Conservation (phyloP, 2,797 vertebrate genomes). For the Octomys mimax region DNA sequence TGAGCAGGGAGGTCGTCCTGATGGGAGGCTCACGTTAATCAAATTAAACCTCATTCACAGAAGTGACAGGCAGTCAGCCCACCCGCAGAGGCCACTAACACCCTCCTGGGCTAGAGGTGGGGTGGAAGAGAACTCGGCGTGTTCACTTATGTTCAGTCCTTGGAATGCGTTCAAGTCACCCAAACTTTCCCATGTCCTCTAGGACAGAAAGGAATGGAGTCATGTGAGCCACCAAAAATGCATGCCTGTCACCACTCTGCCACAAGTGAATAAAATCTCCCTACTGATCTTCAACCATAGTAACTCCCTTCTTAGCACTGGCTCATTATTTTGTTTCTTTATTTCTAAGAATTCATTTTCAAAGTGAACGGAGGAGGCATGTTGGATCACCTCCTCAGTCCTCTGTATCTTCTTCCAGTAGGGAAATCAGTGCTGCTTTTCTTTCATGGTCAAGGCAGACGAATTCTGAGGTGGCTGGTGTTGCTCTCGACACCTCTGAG, state of each 20-base stretch:
- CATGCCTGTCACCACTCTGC: background rate
- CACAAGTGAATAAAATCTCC: background rate
- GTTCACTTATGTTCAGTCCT: background rate
- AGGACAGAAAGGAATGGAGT: background rate
- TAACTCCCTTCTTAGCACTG: background rate
- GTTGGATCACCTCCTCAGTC: background rate
- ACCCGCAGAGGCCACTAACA: slow-evolving; percentile 56
- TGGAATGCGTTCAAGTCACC: background rate
- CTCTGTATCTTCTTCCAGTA: slow-evolving; percentile 20
- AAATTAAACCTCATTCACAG: slow-evolving; percentile 72
- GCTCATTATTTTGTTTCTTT: background rate
- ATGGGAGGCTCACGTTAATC: slow-evolving; percentile 76
- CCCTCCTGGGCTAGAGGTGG: background rate
- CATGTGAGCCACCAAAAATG: background rate
- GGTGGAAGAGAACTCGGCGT: background rate
- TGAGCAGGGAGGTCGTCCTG: slow-evolving; percentile 74
- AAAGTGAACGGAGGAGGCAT: background rate
- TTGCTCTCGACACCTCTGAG: background rate
- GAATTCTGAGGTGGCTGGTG: background rate
- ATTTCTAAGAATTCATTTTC: slow-evolving; percentile 2
- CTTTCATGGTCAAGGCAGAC: background rate
- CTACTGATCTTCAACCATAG: background rate
- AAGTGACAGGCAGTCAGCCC: slow-evolving; percentile 63
- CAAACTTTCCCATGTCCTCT: background rate
- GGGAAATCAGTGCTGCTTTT: background rate